phyloP scores from a whole-genome alignment of 2,888 invertebrate genomes.

The Marasmarcha lunaedactyla region DNA sequence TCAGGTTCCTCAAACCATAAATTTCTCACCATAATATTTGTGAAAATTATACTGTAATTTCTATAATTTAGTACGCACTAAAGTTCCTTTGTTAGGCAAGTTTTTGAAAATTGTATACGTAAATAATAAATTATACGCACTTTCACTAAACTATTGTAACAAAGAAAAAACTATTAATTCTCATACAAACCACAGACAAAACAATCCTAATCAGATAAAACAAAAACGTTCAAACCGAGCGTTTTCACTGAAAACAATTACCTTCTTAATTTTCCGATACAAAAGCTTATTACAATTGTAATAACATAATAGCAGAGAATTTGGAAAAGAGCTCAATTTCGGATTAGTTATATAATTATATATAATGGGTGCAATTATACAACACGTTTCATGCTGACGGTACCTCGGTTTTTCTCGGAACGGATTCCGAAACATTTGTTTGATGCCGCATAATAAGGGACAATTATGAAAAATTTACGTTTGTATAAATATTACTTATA shows the following conservation, averaged over 20 bases:
- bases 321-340: constrained; percentile 36
- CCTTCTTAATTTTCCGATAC: not conserved
- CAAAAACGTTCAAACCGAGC: too few species aligned
- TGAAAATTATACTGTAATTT: too few species aligned
- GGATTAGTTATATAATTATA: constrained; percentile 28
- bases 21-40: too few species aligned
- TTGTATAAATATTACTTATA: constrained; percentile 23
- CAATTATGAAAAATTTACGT: constrained; percentile 57
- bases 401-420: constrained; percentile 60
- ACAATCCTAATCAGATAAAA: not conserved
- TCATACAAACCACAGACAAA: too few species aligned
- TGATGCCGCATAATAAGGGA: constrained; percentile 65
- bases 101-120: too few species aligned
- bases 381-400: constrained; percentile 43
- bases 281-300: constrained; percentile 19
- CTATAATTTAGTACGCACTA: too few species aligned
- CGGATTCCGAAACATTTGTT: constrained; percentile 64
- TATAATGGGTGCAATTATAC: constrained; percentile 52
- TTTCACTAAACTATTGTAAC: too few species aligned
- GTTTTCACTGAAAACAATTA: constrained; percentile 1
- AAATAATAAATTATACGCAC: too few species aligned
- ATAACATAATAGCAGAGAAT: constrained; percentile 32
- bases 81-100: too few species aligned
- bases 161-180: too few species aligned
- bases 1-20: too few species aligned